Base-by-base conservation (phyloP, 2,797 vertebrate species). In the Acipenser transmontanus region DNA sequence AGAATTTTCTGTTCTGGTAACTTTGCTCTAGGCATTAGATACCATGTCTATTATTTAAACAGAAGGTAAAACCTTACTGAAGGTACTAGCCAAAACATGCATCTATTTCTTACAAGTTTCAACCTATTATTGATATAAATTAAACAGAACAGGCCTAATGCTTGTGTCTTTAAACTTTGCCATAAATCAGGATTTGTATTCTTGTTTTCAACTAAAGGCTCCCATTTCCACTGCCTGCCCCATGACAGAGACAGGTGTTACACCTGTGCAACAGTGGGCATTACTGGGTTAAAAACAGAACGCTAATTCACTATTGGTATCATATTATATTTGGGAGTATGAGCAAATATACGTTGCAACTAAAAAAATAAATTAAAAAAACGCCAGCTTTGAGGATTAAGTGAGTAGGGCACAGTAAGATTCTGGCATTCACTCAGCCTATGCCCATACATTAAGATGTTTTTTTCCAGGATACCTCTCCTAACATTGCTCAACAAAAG, bases 321-420 rank as follows among this genome's bases (percentile, higher is more conserved):
- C 10, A 47, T 64, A 60, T 61, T 69, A 69, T 65, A 57, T 57
- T 11, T 10, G 54, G 13, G 54, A 57, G 59, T 63, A 34, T 13
- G 17, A 69, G 48, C 63, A 68, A 68, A 68, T 68, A 59, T 69
- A 60, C 66, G 50, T 64, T 63, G 59, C 64, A 14, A 34, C 20
- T 2, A 34, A 2, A 34, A 34, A 34, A 34, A 34, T 2, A 34
- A 2, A 34, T 2, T 4, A 34, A 34, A 48, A 66, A 50, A 69
- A 47, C 52, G 34, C 17, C 63, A 34, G 60, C 69, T 66, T 62
- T 57, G 52, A 61, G 69, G 64, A 59, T 52, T 62, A 66, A 70
- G 66, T 70, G 66, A 66, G 69, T 13, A 14, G 47, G 60, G 64
- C 64, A 14, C 52, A 14, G 65, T 48, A 50, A 59, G 59, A 48